Conservation (phyloP, 2,113 vertebrate species). For the Hippoglossus stenolepis region DNA sequence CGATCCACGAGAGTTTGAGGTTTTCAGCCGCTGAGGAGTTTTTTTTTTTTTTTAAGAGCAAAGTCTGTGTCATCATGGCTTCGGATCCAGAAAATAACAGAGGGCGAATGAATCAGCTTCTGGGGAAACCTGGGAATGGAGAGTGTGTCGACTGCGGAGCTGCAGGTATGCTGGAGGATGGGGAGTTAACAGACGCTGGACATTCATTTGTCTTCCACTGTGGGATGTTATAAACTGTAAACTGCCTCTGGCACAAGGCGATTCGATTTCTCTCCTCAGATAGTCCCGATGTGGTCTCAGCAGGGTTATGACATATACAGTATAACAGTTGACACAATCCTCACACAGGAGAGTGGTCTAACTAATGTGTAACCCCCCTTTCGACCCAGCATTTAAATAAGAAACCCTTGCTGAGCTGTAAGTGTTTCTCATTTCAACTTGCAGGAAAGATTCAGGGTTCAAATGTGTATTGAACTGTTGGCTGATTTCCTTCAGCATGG, state of each 20-base stretch:
- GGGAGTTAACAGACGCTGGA: not conserved
- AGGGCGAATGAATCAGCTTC: slow-evolving; percentile 79
- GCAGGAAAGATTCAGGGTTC: too few species aligned
- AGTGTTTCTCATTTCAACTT: too few species aligned
- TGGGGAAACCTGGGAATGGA: slow-evolving; percentile 84
- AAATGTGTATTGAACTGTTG: too few species aligned
- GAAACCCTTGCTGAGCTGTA: too few species aligned
- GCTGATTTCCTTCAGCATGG: too few species aligned
- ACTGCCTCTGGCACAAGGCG: not conserved
- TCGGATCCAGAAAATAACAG: slow-evolving; percentile 79
- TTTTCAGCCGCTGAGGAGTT: not conserved
- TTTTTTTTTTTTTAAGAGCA: not conserved
- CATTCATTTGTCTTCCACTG: too few species aligned
- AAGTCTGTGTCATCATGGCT: slow-evolving; percentile 48
- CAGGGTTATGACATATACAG: not conserved
- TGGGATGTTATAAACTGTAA: not conserved
- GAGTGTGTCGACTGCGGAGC: slow-evolving; percentile 88
- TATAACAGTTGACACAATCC: not conserved
- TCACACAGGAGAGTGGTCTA: too few species aligned
- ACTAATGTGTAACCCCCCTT: too few species aligned
- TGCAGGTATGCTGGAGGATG: slow-evolving; percentile 78
- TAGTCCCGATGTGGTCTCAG: not conserved
- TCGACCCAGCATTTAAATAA: too few species aligned
- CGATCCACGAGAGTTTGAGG: slow-evolving; percentile 17
- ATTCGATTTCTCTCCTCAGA: not conserved